Percentiles rank a stretch among this genome's conserved stretches.
These are phyloP conservation scores for Cyprinodon variegatus DNA, from an alignment of 2,113 vertebrate species.

Conservation along the genomic window DNA sequence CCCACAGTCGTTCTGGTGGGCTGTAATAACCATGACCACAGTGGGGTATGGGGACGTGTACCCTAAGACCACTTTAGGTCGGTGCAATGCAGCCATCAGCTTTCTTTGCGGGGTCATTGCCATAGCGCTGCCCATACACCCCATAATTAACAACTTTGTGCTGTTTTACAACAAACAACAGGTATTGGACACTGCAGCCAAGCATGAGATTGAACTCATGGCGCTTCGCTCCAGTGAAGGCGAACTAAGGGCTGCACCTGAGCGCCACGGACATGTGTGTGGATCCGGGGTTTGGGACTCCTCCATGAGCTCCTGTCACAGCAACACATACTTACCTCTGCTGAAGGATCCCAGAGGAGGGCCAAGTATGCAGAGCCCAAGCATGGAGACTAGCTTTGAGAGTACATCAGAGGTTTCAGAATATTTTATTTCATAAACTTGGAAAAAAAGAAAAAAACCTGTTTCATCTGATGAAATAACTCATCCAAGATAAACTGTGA, in stretches of 20 bases:
- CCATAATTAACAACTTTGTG: conserved; percentile 99
- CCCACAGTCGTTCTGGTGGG: conserved; percentile 99
- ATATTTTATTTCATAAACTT: conserved; percentile 48
- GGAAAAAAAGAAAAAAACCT: neutral
- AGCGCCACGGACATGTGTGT: conserved; percentile 40
- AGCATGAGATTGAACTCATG: conserved; percentile 95
- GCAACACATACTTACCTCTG: conserved; percentile 86
- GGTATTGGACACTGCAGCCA: conserved; percentile 94
- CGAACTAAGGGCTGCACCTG: conserved; percentile 31
- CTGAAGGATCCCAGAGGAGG: conserved; percentile 83
- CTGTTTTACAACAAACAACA: conserved; percentile 97
- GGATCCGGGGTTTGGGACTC: conserved; percentile 68
- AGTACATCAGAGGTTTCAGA: conserved; percentile 56
- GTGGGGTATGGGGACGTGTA: conserved; percentile 98
- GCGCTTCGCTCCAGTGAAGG: conserved; percentile 82
- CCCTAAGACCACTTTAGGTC: conserved; percentile 95
- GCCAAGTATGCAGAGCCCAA: conserved; percentile 75
- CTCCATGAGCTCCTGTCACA: conserved; percentile 81
- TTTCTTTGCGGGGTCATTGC: conserved; percentile 97
- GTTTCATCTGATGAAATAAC: neutral
- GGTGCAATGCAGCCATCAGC: conserved; percentile 96
- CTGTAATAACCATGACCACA: conserved; percentile 98
- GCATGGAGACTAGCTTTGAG: conserved; percentile 66
- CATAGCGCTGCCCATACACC: conserved; percentile 95
- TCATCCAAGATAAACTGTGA: neutral